Evolutionary conservation across 2,888 invertebrate genomes (phyloP).

Genomic region (Ormyrus thymus): DNA sequence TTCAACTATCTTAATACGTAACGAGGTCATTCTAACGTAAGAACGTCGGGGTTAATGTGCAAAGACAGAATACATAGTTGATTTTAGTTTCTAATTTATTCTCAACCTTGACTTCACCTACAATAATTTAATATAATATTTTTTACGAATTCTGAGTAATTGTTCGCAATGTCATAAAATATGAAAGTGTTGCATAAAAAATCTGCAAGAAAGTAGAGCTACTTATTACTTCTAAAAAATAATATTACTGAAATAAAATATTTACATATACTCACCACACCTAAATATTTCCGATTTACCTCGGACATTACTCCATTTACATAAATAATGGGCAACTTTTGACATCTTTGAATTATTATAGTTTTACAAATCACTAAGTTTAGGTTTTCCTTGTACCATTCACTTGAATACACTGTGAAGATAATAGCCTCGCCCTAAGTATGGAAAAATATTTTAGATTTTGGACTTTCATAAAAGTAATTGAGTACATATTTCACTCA

Average conservation of each 20-base stretch:
- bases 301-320: constrained; percentile 9
- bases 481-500: not conserved
- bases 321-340: constrained; percentile 8
- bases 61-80: too few relatives aligned
- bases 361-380: not conserved
- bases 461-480: too few relatives aligned
- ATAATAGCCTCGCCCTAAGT: not conserved
- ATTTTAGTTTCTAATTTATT: too few relatives aligned
- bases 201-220: constrained; percentile 9
- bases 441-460: too few relatives aligned
- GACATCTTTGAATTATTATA: constrained; percentile 1
- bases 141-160: not conserved
- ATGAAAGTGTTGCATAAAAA: constrained; percentile 12
- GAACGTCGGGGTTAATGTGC: too few relatives aligned
- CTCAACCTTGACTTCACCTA: too few relatives aligned
- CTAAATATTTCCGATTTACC: constrained; percentile 13
- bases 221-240: too few relatives aligned
- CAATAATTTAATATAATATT: not conserved
- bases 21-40: too few relatives aligned
- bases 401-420: not conserved
- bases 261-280: not conserved
- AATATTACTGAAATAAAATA: not conserved
- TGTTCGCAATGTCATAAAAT: constrained; percentile 14
- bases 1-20: too few relatives aligned
- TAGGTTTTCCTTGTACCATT: not conserved